These are phyloP conservation scores for Mamestra brassicae DNA, from an alignment of 2,888 invertebrate species.

Conservation along the genomic window DNA sequence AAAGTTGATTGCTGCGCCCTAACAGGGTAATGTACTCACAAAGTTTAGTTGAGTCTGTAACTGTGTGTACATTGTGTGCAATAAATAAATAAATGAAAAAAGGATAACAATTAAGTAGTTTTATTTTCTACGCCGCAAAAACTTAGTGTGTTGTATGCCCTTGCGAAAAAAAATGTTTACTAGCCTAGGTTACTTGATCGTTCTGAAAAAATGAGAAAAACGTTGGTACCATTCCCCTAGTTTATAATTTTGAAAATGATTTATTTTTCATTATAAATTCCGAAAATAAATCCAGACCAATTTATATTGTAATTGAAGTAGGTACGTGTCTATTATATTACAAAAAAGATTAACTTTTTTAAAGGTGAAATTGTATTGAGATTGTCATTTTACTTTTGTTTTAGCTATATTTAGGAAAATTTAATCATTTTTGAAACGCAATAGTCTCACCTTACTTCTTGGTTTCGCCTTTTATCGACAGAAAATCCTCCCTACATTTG, in stretches of 20 bases:
- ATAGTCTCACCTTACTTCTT: background rate
- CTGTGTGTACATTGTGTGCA: too few species aligned
- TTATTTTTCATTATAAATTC: conserved; percentile 6
- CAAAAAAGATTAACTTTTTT: conserved; percentile 9
- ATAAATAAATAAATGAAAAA: too few species aligned
- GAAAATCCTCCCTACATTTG: background rate
- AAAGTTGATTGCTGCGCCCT: too few species aligned
- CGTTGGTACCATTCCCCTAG: background rate
- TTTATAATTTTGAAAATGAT: conserved; percentile 11
- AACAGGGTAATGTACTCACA: too few species aligned
- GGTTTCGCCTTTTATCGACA: background rate
- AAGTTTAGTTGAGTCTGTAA: too few species aligned
- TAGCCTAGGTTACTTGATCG: background rate
- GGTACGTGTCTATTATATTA: background rate
- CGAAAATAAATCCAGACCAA: background rate
- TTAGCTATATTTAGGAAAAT: background rate
- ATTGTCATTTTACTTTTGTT: background rate
- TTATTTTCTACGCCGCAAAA: too few species aligned
- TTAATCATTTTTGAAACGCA: background rate
- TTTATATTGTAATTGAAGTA: conserved; percentile 15
- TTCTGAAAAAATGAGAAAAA: background rate
- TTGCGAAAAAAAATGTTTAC: too few species aligned
- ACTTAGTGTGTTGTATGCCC: too few species aligned
- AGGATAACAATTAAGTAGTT: too few species aligned
- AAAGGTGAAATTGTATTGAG: conserved; percentile 5